Percentiles rank a stretch among this genome's conserved stretches.
These are phyloP conservation scores for Chrysotoxum bicinctum DNA, from an alignment of 2,888 invertebrate species.

Conservation along the genomic window DNA sequence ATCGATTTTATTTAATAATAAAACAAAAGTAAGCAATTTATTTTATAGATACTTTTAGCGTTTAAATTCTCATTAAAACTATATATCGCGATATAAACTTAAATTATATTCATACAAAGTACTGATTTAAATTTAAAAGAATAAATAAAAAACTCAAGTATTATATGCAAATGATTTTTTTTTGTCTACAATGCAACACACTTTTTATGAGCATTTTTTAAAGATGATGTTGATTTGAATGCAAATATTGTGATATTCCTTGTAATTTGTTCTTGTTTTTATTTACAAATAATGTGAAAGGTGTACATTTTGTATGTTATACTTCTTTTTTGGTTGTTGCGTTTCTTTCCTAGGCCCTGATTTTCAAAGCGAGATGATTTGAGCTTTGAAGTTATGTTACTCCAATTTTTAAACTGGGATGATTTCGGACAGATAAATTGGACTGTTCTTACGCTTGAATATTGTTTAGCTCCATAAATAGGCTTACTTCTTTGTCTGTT, in stretches of 20 bases:
- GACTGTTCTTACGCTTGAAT: too few species aligned
- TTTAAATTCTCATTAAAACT: constrained; percentile 47
- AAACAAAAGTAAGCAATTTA: constrained; percentile 31
- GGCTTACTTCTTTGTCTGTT: too few species aligned
- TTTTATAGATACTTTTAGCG: constrained; percentile 41
- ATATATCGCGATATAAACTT: constrained; percentile 41
- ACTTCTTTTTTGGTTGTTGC: neutral
- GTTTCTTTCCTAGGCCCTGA: neutral
- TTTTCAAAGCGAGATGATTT: too few species aligned
- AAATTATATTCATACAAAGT: constrained; percentile 68
- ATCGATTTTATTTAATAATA: constrained; percentile 41
- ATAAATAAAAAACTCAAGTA: constrained; percentile 40
- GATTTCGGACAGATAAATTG: too few species aligned
- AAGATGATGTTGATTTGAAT: constrained; percentile 27
- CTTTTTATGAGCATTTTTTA: constrained; percentile 18
- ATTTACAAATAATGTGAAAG: neutral
- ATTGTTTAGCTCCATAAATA: too few species aligned
- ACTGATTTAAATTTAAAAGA: constrained; percentile 65
- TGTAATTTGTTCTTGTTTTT: neutral
- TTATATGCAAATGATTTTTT: constrained; percentile 33
- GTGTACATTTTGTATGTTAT: neutral
- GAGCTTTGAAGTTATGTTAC: too few species aligned
- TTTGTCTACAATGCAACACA: constrained; percentile 1
- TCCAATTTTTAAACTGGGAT: too few species aligned
- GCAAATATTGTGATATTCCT: neutral